These are phyloP conservation scores for Camptogramma bilineatum DNA, from an alignment of 2,888 invertebrate genomes.

Conservation along the genomic window DNA sequence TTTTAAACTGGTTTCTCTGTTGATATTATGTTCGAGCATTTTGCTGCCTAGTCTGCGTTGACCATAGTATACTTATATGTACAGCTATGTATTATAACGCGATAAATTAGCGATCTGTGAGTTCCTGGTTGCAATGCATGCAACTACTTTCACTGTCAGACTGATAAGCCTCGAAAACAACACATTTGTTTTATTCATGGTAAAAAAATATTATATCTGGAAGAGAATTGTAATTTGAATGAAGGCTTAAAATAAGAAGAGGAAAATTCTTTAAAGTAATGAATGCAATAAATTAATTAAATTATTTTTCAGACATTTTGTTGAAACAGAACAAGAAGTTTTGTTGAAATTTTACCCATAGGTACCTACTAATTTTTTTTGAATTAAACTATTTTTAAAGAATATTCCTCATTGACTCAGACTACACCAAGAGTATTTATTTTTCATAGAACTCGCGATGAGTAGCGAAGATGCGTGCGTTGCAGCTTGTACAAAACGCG, in stretches of 20 bases:
- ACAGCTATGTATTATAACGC: slow-evolving; percentile 65
- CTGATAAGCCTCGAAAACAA: background rate
- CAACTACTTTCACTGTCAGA: background rate
- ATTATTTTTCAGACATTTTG: background rate
- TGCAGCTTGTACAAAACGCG: slow-evolving; percentile 11
- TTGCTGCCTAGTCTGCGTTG: background rate
- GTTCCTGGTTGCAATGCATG: slow-evolving; percentile 4
- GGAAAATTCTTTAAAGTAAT: background rate
- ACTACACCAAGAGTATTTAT: background rate
- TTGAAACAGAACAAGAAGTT: too few relatives aligned
- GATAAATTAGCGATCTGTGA: slow-evolving; percentile 3
- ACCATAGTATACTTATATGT: slow-evolving; percentile 7
- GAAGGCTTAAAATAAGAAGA: background rate
- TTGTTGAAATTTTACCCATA: too few relatives aligned
- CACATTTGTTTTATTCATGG: background rate
- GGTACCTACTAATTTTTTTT: too few relatives aligned
- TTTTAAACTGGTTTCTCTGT: background rate
- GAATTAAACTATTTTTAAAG: background rate
- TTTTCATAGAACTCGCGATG: background rate
- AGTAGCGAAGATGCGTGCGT: slow-evolving; percentile 11
- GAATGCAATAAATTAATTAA: too few relatives aligned
- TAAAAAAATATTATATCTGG: background rate
- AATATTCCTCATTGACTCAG: background rate
- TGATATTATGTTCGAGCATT: slow-evolving; percentile 3
- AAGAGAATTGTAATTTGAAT: background rate